Base-by-base conservation (phyloP, 1,140 invertebrate genomes). In the Heliconius congener region DNA sequence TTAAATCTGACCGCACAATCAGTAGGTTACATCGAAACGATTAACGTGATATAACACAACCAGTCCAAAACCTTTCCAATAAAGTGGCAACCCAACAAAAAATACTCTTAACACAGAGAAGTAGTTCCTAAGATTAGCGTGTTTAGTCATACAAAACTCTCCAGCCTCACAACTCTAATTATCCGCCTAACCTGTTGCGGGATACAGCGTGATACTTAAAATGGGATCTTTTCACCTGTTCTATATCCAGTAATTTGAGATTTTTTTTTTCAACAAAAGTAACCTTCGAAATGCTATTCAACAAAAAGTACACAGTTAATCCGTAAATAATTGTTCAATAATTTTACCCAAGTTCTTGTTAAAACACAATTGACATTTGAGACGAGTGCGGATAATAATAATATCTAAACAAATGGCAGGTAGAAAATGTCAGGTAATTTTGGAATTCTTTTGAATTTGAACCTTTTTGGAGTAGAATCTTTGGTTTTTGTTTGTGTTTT, bases 341-440 rank as follows among this genome's bases (percentile, higher is more conserved):
- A 57, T 23, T 57, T 23, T 57, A 57, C 55, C n/a, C 55, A 57
- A 57, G n/a, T 57, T 57, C 55, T 23, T 57, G 55, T 57, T 11
- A 57, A 57, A 57, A 57, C 55, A 57, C 55, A 57, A 57, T 57
- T n/a, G 55, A n/a, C 55, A 23, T 8, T 9, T 9, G 8, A 57
- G 55, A 23, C 8, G 55, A 23, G n/a, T 57, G 55, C n/a, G 55
- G 1, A 4, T 1, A 23, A 57, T 23, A 57, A 52, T 57, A 23
- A 57, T 57, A 57, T 57, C 19, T 23, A 23, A 60, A 78, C 72
- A 39, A 72, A 72, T 27, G 74, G 60, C 78, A 79, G 78, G 74
- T 79, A 75, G 66, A 39, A 74, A 79, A 72, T 57, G 2, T 72
- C 78, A 70, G 73, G 78, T 76, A 79, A 76, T 79, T 23, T 73